Base-by-base conservation (phyloP, 1,140 invertebrate genomes). In the Hydropsyche tenuis region DNA sequence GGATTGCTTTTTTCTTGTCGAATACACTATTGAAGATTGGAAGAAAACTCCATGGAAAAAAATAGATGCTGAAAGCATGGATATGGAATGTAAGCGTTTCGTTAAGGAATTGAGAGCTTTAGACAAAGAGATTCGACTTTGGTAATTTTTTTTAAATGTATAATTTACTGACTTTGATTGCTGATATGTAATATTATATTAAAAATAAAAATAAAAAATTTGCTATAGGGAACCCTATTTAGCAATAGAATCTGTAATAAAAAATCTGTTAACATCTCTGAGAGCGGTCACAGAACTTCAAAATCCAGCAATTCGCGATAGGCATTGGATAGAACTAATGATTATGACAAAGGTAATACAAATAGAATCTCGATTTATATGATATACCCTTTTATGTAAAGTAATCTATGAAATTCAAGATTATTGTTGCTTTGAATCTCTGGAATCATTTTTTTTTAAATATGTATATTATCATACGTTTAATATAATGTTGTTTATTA, bases 301-400 rank as follows among this genome's bases (percentile, higher is more conserved):
- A 84, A 98, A 97, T 85, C 94, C 95, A 6, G 92, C 96, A 0
- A 96, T 99, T 62, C 89, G 93, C 77, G 93, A 96, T 62, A 87
- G 96, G 51, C 96, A 98, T 84, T 98, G 96, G 96, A 86, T 91
- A 43, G 93, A 98, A 80, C 85, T 98, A 1, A 97, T 98, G 93
- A 88, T 90, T 79, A 93, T 94, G 9, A 97, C 96, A 0, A 92
- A 94, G 84, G 93, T 94, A 68, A 23, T 0, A 3, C 30, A 37
- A 37, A 37, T 4, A 37, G 3, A 37, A 37, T 37, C 9, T n/a
- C n/a, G n/a, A n/a, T n/a, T n/a, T n/a, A n/a, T n/a, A n/a, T n/a
- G n/a, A n/a, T n/a, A n/a, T n/a, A n/a, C n/a, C n/a, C n/a, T n/a
- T n/a, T n/a, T n/a, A n/a, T n/a, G n/a, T n/a, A n/a, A n/a, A n/a